These are phyloP conservation scores for Zosterops pallidus DNA, from an alignment of 2,113 vertebrate genomes.

Conservation along the genomic window DNA sequence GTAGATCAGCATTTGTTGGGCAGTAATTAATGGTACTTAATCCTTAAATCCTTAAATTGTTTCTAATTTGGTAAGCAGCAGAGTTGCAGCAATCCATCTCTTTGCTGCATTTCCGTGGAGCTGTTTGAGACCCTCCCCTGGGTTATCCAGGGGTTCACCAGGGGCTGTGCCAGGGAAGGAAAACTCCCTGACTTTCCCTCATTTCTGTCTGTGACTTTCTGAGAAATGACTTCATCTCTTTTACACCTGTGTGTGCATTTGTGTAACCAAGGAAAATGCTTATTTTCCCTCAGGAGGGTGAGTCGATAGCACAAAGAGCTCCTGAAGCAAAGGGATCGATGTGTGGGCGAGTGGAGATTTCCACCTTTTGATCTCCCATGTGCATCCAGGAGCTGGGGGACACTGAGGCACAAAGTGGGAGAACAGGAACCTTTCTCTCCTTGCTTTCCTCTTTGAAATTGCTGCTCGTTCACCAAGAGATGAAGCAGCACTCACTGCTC, in stretches of 20 bases:
- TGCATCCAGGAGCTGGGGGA: accelerated
- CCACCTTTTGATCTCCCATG: neutral
- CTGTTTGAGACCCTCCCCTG: neutral
- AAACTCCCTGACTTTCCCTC: neutral
- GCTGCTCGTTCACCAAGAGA: neutral
- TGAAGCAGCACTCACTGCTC: neutral
- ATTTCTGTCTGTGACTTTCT: neutral
- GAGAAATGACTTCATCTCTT: neutral
- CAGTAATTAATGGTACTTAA: conserved; percentile 76
- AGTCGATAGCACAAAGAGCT: neutral
- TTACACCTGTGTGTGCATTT: neutral
- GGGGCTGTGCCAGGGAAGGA: neutral
- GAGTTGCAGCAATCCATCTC: conserved; percentile 26
- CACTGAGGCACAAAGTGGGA: neutral
- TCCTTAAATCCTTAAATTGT: conserved; percentile 71
- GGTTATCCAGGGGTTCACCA: neutral
- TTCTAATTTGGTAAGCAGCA: conserved; percentile 70
- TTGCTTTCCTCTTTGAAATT: neutral
- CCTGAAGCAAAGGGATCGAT: neutral
- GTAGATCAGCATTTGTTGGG: conserved; percentile 69
- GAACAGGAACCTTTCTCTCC: neutral
- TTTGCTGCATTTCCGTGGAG: neutral
- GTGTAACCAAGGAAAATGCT: neutral
- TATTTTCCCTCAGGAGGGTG: neutral
- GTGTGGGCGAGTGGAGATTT: neutral